Evolutionary conservation across 2,113 vertebrate species (phyloP).

Genomic region (sheep (Ovis aries)): DNA sequence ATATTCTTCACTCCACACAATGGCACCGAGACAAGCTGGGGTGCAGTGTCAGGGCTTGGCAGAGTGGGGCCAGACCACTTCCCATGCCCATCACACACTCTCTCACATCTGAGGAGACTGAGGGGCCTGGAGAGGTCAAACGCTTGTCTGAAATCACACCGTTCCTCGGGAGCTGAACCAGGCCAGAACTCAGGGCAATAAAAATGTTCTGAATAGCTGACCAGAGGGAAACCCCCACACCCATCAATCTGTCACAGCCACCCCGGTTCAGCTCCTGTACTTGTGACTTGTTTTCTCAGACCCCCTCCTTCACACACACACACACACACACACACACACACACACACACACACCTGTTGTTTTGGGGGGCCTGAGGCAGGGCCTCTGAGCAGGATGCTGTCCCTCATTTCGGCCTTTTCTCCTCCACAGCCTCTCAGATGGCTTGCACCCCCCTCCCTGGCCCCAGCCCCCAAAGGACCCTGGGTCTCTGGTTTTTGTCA

Average conservation of each 20-base stretch:
- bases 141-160: not conserved
- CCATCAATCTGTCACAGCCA: slow-evolving; percentile 5
- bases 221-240: not conserved
- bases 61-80: not conserved
- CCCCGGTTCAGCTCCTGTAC: not conserved
- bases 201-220: slow-evolving; percentile 15
- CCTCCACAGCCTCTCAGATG: not conserved
- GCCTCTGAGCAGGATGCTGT: not conserved
- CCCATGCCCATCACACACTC: not conserved
- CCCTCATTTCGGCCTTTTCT: not conserved
- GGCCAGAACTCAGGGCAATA: slow-evolving; percentile 21
- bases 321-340: not conserved
- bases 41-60: not conserved
- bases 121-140: not conserved
- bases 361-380: slow-evolving; percentile 1
- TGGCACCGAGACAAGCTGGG: not conserved
- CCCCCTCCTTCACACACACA: not conserved
- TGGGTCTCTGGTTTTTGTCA: slow-evolving; percentile 72
- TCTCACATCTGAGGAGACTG: not conserved
- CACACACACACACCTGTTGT: slow-evolving; percentile 53
- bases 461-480: slow-evolving; percentile 21
- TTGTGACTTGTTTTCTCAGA: slow-evolving; percentile 24
- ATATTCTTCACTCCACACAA: not conserved
- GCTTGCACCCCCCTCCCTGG: not conserved
- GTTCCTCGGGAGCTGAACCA: not conserved